Evolutionary conservation across 2,797 vertebrate genomes (phyloP), one percentile per base, ranked within the genome.

Genomic region (Enteromius anoplus): DNA sequence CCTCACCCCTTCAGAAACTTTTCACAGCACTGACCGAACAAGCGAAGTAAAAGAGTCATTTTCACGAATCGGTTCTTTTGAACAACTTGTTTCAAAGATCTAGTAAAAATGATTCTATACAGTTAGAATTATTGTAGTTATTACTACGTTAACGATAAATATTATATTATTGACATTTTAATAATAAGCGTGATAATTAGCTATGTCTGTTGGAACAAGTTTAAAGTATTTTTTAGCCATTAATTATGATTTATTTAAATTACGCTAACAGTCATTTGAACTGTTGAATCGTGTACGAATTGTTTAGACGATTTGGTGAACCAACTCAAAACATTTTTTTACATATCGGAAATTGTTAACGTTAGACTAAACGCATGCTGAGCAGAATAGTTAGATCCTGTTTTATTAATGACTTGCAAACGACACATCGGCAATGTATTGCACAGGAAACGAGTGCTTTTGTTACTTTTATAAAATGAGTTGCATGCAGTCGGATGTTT

Each of bases 1-100:
- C 45, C 72, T 72, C 10, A 55, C 71, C 26, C 1, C 62, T 77
- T 40, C 68, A 85, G 8, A 83, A 83, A 78, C 62, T 73, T 75
- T 64, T 68, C 47, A 26, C 66, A 55, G 40, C 21, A 19, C 47
- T 21, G 14, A 55, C 65, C 58, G 15, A 80, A 40, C 65, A 51
- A 60, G 75, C 19, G 17, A 47, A 45, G 10, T 10, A 23, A 76
- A 62, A 17, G 26, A 65, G 42, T 49, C 76, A 64, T 78, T 65
- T 32, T 4, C 3, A 0, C 4, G 19, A 78, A 14, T 64, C 60
- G 76, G n/a, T 10, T 80, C 78, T 17, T 45, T 77, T 5, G 37
- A 45, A 62, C 37, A 77, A 45, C 37, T 58, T 11, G 29, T n/a
- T 51, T n/a, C 3, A 70, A 47, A 75, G 4, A 34, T 21, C 29